Percentiles rank a stretch among this genome's conserved stretches.
These are phyloP conservation scores for Oasisia sp. DNA, from an alignment of 2,888 invertebrate genomes.

Conservation along the genomic window DNA sequence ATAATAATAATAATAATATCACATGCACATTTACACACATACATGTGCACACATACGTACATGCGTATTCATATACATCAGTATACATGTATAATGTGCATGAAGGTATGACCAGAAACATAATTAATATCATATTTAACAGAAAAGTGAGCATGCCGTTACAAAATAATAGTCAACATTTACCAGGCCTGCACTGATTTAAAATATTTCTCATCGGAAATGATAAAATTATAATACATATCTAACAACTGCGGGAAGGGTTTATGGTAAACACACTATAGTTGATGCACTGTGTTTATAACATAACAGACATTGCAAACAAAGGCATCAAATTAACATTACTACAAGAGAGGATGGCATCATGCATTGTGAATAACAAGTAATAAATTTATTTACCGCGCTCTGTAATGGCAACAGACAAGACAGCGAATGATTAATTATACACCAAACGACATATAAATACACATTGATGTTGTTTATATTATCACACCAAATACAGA, in stretches of 20 bases:
- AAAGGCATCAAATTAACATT: background rate
- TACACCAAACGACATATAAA: background rate
- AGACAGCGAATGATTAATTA: background rate
- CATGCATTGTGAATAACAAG: background rate
- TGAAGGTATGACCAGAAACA: background rate
- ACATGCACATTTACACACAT: background rate
- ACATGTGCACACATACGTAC: background rate
- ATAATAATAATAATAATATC: background rate
- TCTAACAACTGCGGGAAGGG: background rate
- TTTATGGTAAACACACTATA: background rate
- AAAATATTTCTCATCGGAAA: background rate
- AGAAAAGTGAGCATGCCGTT: background rate
- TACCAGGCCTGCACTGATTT: background rate
- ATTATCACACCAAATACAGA: background rate
- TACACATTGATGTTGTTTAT: background rate
- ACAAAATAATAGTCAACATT: background rate
- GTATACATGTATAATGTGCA: background rate
- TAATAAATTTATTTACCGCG: background rate
- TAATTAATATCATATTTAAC: background rate
- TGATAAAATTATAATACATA: background rate
- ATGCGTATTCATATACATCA: background rate
- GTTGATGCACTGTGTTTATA: background rate
- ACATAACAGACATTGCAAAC: background rate
- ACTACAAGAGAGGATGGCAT: background rate
- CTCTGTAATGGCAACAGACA: background rate